Conservation (phyloP, 2,888 invertebrate species). For the Chesias legatella region DNA sequence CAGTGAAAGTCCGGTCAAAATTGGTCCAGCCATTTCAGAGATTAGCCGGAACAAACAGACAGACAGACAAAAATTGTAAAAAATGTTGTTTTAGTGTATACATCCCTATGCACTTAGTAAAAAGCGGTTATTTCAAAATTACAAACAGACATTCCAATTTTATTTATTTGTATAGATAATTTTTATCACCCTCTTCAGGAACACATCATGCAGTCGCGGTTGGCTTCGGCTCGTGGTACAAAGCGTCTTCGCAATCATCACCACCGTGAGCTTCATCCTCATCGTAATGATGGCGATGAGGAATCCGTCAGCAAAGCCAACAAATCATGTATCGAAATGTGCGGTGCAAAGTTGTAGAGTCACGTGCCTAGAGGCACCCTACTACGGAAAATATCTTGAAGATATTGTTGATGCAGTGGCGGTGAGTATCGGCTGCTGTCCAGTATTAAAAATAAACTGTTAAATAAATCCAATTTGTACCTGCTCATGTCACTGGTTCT, state of each 20-base stretch:
- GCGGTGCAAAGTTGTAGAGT: constrained; percentile 43
- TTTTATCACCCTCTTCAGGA: constrained; percentile 44
- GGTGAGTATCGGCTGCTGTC: constrained; percentile 35
- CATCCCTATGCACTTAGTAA: too few species aligned
- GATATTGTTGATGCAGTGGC: constrained; percentile 44
- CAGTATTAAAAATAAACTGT: too few species aligned
- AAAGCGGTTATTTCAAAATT: too few species aligned
- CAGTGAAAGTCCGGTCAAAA: too few species aligned
- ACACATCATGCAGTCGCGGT: constrained; percentile 59
- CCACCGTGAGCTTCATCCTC: constrained; percentile 58
- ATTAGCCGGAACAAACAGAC: too few species aligned
- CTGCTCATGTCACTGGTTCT: too few species aligned
- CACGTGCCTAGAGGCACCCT: constrained; percentile 44
- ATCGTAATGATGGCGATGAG: constrained; percentile 54
- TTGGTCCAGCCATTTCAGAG: too few species aligned
- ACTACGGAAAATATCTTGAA: constrained; percentile 39
- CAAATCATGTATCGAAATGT: constrained; percentile 32
- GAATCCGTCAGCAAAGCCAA: constrained; percentile 3
- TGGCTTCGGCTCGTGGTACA: constrained; percentile 61
- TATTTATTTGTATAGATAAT: too few species aligned
- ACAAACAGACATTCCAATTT: too few species aligned
- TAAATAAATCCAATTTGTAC: too few species aligned
- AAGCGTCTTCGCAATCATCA: constrained; percentile 53
- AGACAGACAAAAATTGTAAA: too few species aligned
- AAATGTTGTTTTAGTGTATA: too few species aligned